phyloP scores from a whole-genome alignment of 2,113 vertebrate species.

The Microcebus jonahi region DNA sequence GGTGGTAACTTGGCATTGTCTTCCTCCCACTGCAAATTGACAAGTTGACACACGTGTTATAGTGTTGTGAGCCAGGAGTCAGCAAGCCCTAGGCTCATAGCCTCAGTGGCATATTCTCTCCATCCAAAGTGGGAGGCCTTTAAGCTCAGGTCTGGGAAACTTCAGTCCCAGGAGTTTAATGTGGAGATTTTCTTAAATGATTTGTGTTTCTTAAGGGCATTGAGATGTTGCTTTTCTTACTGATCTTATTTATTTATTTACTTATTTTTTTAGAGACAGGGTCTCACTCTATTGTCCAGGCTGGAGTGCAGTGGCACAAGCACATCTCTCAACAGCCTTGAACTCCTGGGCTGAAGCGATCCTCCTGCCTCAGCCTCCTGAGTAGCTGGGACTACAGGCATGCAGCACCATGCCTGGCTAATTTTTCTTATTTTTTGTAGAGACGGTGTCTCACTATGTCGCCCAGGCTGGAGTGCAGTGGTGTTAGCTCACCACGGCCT shows the following conservation, averaged over 20 bases:
- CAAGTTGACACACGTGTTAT: background rate
- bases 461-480: too few relatives aligned
- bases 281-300: too few relatives aligned
- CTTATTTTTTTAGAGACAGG: too few relatives aligned
- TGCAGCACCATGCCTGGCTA: too few relatives aligned
- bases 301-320: too few relatives aligned
- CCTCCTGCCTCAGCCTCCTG: too few relatives aligned
- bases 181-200: background rate
- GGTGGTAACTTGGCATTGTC: background rate
- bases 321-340: too few relatives aligned
- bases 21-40: background rate
- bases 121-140: background rate
- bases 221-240: background rate
- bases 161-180: background rate
- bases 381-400: too few relatives aligned
- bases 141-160: background rate
- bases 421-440: too few relatives aligned
- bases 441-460: too few relatives aligned
- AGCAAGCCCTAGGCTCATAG: background rate
- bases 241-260: background rate
- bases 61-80: background rate
- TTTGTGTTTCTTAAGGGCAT: background rate
- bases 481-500: too few relatives aligned
- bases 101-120: background rate
- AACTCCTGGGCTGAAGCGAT: too few relatives aligned